These are phyloP conservation scores for Alfaro cultratus DNA, from an alignment of 2,797 vertebrate genomes.

Conservation along the genomic window DNA sequence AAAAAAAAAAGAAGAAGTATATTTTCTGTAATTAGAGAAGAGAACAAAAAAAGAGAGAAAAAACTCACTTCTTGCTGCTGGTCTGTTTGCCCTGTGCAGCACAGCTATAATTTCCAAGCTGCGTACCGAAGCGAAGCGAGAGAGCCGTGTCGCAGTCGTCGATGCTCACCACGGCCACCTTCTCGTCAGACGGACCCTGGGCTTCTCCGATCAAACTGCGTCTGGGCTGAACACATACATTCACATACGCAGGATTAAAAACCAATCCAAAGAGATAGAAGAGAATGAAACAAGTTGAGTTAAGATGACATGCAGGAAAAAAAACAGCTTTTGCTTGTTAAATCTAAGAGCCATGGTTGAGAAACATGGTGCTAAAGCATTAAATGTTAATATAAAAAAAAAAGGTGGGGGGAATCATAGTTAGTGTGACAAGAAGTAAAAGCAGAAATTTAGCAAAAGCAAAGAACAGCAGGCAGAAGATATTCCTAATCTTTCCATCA, in stretches of 20 bases:
- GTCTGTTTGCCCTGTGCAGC: constrained; percentile 94
- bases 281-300: constrained; percentile 3
- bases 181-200: constrained; percentile 96
- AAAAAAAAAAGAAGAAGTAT: neutral
- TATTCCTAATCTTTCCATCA: constrained; percentile 31
- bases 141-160: constrained; percentile 93
- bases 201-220: constrained; percentile 88
- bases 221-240: constrained; percentile 83
- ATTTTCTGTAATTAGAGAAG: neutral
- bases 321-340: constrained; percentile 5
- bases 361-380: constrained; percentile 4
- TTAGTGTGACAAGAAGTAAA: constrained; percentile 45
- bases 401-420: constrained; percentile 25
- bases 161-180: constrained; percentile 92
- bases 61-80: constrained; percentile 96
- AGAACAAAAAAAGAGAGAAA: neutral
- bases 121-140: constrained; percentile 90
- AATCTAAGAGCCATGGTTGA: neutral
- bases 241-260: constrained; percentile 28
- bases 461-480: constrained; percentile 5
- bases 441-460: neutral
- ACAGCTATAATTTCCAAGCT: constrained; percentile 96
- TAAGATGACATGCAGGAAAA: constrained; percentile 36
- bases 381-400: constrained; percentile 29
- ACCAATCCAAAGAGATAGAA: constrained; percentile 7